Evolutionary conservation across 2,113 vertebrate species (phyloP).

Genomic region (Dromiciops gliroides): DNA sequence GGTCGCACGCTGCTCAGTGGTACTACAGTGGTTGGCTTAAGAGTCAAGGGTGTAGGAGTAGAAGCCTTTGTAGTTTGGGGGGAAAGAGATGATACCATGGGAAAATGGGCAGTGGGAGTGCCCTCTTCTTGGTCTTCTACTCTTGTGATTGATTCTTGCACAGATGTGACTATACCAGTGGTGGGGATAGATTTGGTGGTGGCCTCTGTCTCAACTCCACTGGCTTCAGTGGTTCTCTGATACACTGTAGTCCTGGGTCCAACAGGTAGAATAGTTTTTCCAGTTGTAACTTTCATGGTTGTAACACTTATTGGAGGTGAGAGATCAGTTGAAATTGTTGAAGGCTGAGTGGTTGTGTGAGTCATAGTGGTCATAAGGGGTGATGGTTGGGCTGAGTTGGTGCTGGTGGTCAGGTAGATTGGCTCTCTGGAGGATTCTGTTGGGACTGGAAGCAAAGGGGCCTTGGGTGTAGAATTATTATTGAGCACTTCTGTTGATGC

Average conservation of each 20-base stretch:
- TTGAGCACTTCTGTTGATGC: slow-evolving; percentile 59
- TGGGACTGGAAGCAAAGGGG: rapidly evolving
- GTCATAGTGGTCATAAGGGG: background rate
- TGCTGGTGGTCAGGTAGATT: slow-evolving; percentile 1
- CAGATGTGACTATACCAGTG: slow-evolving; percentile 52
- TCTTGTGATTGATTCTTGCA: slow-evolving; percentile 50
- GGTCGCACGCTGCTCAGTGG: background rate
- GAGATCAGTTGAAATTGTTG: slow-evolving; percentile 6
- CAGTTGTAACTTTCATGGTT: background rate
- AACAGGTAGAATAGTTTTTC: slow-evolving; percentile 50
- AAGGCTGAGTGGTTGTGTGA: background rate
- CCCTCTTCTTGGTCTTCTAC: slow-evolving; percentile 5
- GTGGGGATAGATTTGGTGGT: slow-evolving; percentile 27
- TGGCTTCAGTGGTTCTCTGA: slow-evolving; percentile 16
- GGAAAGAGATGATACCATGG: slow-evolving; percentile 53
- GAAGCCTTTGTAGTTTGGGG: slow-evolving; percentile 53
- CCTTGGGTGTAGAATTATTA: background rate
- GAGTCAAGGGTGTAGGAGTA: slow-evolving; percentile 51
- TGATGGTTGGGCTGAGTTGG: slow-evolving; percentile 15
- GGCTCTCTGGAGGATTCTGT: background rate
- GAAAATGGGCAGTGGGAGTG: slow-evolving; percentile 37
- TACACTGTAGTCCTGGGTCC: rapidly evolving
- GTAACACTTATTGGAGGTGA: background rate
- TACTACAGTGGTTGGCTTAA: slow-evolving; percentile 54
- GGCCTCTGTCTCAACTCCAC: rapidly evolving